These are phyloP conservation scores for Isoperla grammatica DNA, from an alignment of 2,888 invertebrate species.

Conservation along the genomic window DNA sequence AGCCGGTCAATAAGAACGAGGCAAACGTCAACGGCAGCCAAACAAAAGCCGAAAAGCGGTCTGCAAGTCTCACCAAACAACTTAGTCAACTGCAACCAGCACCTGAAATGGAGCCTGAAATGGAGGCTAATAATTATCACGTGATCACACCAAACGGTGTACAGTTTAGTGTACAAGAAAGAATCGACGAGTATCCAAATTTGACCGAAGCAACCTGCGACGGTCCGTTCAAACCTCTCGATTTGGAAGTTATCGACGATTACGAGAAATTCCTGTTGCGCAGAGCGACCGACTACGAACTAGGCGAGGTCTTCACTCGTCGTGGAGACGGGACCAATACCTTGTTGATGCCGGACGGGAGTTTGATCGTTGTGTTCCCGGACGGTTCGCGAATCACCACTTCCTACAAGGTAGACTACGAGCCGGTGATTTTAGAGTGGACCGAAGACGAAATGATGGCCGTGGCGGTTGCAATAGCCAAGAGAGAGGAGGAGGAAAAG, in stretches of 20 bases:
- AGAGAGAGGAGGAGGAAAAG: conserved; percentile 20
- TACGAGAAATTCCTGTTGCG: conserved; percentile 39
- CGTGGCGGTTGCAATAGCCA: conserved; percentile 2
- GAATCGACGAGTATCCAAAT: conserved; percentile 29
- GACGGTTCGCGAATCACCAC: conserved; percentile 40
- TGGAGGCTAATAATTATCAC: conserved; percentile 35
- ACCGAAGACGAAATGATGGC: conserved; percentile 36
- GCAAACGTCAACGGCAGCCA: no score
- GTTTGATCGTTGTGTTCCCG: conserved; percentile 37
- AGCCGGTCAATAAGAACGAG: no score
- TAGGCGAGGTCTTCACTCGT: conserved; percentile 38
- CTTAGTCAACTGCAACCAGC: not conserved
- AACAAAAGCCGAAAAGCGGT: no score
- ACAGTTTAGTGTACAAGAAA: conserved; percentile 38
- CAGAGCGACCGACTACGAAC: conserved; percentile 38
- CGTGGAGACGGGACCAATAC: conserved; percentile 40
- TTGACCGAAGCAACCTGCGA: no score
- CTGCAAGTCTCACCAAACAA: no score
- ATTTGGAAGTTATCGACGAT: conserved; percentile 27
- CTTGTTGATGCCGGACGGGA: conserved; percentile 37
- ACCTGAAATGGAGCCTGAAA: conserved; percentile 22
- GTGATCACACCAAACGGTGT: conserved; percentile 38
- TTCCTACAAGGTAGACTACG: conserved; percentile 36
- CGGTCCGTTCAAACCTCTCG: no score
- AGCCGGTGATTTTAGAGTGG: conserved; percentile 38